Base-by-base conservation (phyloP, 2,113 vertebrate species). In the Proterorhinus semilunaris region DNA sequence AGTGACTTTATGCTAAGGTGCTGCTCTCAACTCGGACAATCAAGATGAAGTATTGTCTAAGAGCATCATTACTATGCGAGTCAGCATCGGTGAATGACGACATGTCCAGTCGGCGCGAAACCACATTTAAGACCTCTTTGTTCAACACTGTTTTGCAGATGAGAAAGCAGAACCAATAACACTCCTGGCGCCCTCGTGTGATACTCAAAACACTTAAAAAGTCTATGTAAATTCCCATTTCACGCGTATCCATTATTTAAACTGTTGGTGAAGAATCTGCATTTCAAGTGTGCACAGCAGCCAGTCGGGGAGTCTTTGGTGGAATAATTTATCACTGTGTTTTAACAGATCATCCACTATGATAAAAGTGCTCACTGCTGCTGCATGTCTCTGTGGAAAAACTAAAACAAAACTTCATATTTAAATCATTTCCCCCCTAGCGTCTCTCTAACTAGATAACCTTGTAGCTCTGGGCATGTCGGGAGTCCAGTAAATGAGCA, bases 51-150 rank as follows among this genome's bases (percentile, higher is more conserved):
- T 63, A 47, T 2, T 36, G 27, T 36, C 27, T 36, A 36, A 12
- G 79, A 67, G 17, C 63, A 54, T 84, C 75, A 81, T 88, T 79
- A 59, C 8, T 74, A 88, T 87, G 81, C 79, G 57, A 85, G 78
- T 58, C 70, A 63, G 76, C 62, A 36, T 2, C 65, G 53, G 69
- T 61, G 68, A 21, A 49, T 81, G 71, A 82, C 45, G 44, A 69
- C 58, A 79, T 55, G 76, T 82, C 77, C 79, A 69, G 72, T 75
- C 66, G 13, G 80, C 72, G 68, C 69, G 77, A 69, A 51, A 72
- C 42, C 68, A 36, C 15, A 68, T 85, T 74, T 57, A 65, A 57
- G 66, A 45, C n/a, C 51, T 63, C 42, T 75, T 43, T 27, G 15
- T 12, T 49, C 48, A 58, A 62, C 17, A 17, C 43, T 17, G n/a